Evolutionary conservation across 1,140 invertebrate genomes (phyloP).

Genomic region (Babylonia areolata): DNA sequence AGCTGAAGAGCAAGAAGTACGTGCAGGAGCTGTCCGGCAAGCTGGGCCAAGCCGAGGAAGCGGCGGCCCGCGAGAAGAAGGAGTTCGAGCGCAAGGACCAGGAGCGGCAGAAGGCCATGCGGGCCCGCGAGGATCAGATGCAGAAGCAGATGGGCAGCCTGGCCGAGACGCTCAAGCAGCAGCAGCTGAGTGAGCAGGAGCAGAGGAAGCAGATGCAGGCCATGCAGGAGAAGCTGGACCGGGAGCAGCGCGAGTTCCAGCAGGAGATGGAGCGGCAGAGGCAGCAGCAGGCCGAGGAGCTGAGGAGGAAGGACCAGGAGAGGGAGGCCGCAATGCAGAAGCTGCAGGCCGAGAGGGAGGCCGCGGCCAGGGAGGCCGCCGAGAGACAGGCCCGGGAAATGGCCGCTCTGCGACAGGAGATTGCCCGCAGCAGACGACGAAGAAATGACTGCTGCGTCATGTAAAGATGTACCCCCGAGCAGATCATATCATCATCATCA

Average conservation of each 20-base stretch:
- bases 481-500: too few relatives aligned
- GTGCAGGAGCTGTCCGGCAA: conserved; percentile 17
- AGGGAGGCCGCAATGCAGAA: neutral
- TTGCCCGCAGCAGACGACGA: neutral
- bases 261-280: conserved; percentile 7
- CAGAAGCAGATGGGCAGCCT: neutral
- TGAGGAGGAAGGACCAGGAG: neutral
- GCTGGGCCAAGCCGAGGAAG: neutral
- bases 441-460: neutral
- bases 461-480: neutral
- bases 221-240: neutral
- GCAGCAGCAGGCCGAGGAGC: neutral
- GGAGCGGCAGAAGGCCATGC: neutral
- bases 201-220: neutral
- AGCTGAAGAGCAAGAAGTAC: conserved; percentile 23
- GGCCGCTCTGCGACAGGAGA: neutral
- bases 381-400: neutral
- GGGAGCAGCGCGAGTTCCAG: neutral
- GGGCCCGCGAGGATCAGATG: neutral
- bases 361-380: neutral
- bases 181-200: neutral
- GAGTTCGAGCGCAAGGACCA: conserved; percentile 11
- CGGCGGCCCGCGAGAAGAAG: neutral
- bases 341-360: neutral
- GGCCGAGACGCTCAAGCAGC: neutral